These are phyloP conservation scores for Peromyscus leucopus DNA, from an alignment of 2,113 vertebrate species.

Conservation along the genomic window DNA sequence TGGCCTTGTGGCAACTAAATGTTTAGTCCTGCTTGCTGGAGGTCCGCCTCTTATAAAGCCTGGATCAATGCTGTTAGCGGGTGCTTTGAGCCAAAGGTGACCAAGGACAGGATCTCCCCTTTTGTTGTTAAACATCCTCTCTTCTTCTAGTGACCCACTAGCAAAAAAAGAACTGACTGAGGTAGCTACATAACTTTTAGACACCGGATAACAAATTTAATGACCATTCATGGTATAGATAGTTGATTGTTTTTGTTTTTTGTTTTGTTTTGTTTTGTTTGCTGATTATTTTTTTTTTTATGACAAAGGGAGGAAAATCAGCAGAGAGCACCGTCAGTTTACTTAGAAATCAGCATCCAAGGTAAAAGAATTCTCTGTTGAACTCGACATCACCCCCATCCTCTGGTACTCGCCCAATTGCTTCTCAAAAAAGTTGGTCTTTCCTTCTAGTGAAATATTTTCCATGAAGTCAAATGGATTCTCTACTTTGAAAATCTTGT, in stretches of 20 bases:
- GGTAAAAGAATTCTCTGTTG: slow-evolving; percentile 94
- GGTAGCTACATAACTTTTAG: slow-evolving; percentile 73
- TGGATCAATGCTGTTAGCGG: not conserved
- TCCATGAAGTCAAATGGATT: slow-evolving; percentile 99
- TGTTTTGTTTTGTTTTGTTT: not conserved
- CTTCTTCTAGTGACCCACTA: not conserved
- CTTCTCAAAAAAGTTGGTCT: slow-evolving; percentile 99
- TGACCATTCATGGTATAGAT: slow-evolving; percentile 53
- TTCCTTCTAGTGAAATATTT: slow-evolving; percentile 98
- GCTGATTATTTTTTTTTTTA: slow-evolving; percentile 40
- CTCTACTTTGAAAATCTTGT: slow-evolving; percentile 94
- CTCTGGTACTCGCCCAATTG: slow-evolving; percentile 97
- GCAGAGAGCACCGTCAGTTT: slow-evolving; percentile 26
- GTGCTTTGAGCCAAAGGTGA: not conserved
- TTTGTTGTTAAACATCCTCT: not conserved
- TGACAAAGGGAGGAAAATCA: not conserved
- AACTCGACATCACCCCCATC: slow-evolving; percentile 97
- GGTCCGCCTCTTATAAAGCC: not conserved
- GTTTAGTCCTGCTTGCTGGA: not conserved
- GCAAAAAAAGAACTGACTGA: slow-evolving; percentile 27
- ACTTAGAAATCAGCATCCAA: slow-evolving; percentile 96
- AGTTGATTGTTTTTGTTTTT: not conserved
- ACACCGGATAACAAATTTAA: slow-evolving; percentile 29
- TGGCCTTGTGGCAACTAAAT: not conserved
- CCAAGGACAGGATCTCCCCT: not conserved